Evolutionary conservation across 2,797 vertebrate species (phyloP), one percentile per base, ranked within the genome.

Genomic region (Hapalemur alaotrensis): DNA sequence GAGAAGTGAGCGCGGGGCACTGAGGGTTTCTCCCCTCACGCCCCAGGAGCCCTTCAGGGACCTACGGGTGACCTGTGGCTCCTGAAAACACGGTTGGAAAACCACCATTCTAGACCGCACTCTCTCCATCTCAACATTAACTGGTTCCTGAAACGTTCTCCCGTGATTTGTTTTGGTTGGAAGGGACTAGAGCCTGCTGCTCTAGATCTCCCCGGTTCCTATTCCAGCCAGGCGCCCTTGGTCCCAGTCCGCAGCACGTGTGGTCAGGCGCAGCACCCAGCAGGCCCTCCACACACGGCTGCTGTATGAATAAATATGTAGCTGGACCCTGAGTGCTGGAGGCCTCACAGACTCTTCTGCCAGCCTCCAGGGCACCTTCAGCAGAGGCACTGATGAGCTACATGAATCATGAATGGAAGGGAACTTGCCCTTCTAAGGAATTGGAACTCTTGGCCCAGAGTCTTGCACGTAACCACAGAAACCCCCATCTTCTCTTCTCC

Each of bases 121-220:
- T 89, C 79, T 93, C 20, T 91, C 83, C 54, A 43, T 76, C 91
- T 95, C 95, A 54, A 95, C 91, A 70, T 91, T 41, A 80, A 72
- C 86, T 75, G 88, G 43, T 80, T 63, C 91, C 70, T 87, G 89
- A 89, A 76, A 84, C 54, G 85, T 43, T 75, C 32, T 30, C 30
- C 78, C 1, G 2, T 20, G 57, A 54, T 43, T 88, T 25, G 14
- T 23, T 79, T 79, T 38, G 82, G 10, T 57, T 81, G 75, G 75
- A 65, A 91, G 65, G 41, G 30, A n/a, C 30, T 43, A 80, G 69
- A 79, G 7, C 25, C 25, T 73, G 9, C 35, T 91, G 14, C n/a
- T 85, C 76, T 81, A 43, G 38, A 57, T 65, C 46, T 46, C 79
- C 63, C 80, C 76, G 48, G 32, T 7, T 93, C 25, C 80, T 61